Evolutionary conservation across 23 tunicate genomes (phyloP), one percentile per base, ranked within the genome.

Genomic region (Diplosoma virens): DNA sequence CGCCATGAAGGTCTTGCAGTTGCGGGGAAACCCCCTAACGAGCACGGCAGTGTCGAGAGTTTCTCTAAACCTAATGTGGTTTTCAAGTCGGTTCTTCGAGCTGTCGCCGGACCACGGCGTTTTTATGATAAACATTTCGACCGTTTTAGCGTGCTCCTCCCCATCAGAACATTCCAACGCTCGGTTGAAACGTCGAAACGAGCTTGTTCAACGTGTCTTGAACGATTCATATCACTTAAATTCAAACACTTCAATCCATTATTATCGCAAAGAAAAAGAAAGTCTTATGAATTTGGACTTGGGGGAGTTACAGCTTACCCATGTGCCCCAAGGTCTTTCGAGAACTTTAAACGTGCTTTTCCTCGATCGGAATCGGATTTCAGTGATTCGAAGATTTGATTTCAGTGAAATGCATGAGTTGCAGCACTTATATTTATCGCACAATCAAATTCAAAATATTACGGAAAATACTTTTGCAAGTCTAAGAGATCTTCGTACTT

Each of bases 281-380:
- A 59, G 69, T 0, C 2, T 89, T 35, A 23, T 67, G 20, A 32
- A 18, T 3, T 46, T 82, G 41, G 96, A 89, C 50, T 37, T 89
- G 7, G 96, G 88, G 1, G 54, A 82, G 23, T 37, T 79, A 1
- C 32, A 48, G 32, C 47, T 89, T 9, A 69, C 35, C 11, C 3
- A 36, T 18, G 36, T 82, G 1, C 96, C 96, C 16, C 3, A 14
- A 5, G 18, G 17, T 9, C 29, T 78, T 6, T 77, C 96, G 0
- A 23, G 32, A 11, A 74, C 96, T 1, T 29, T 89, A 0, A 21
- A 33, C 35, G 64, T 50, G 11, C 76, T 89, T 17, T 58, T 45
- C 32, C 30, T 89, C 67, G 96, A 89, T 33, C 37, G 69, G 1
- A 89, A 89, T 47, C 0, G 23, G 25, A 82, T 89, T 4, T 1